Evolutionary conservation across 2,888 invertebrate genomes (phyloP).

Genomic region (Baronia brevicornis): DNA sequence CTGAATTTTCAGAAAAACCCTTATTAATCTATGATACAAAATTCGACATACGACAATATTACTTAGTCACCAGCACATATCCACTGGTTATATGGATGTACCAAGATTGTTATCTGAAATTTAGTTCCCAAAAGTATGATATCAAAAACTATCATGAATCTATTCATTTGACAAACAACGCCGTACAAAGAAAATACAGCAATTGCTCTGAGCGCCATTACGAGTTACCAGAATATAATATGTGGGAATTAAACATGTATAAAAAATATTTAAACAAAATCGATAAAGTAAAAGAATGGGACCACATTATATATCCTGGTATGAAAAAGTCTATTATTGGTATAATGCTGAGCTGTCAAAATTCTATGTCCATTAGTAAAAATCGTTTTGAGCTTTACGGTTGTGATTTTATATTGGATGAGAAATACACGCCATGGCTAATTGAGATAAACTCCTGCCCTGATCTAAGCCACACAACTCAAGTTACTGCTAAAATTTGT

Average conservation of each 20-base stretch:
- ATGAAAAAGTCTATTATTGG: constrained; percentile 89
- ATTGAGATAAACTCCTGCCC: constrained; percentile 96
- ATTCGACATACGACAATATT: constrained; percentile 94
- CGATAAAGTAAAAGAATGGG: constrained; percentile 79
- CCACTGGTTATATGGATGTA: constrained; percentile 92
- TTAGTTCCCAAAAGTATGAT: constrained; percentile 89
- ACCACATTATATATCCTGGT: constrained; percentile 85
- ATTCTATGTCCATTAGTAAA: constrained; percentile 79
- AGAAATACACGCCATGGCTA: constrained; percentile 89
- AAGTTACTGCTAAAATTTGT: constrained; percentile 88
- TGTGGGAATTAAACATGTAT: constrained; percentile 88
- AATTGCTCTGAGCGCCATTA: constrained; percentile 69
- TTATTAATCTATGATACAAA: constrained; percentile 88
- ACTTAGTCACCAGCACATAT: constrained; percentile 85
- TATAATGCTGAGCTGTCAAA: constrained; percentile 86
- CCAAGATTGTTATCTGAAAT: constrained; percentile 87
- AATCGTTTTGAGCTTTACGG: constrained; percentile 93
- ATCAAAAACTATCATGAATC: constrained; percentile 87
- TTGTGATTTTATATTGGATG: constrained; percentile 93
- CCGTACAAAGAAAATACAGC: constrained; percentile 86
- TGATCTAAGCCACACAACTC: constrained; percentile 86
- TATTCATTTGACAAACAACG: constrained; percentile 91
- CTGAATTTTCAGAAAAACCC: constrained; percentile 80
- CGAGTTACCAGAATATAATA: constrained; percentile 83
- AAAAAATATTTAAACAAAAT: constrained; percentile 75